Evolutionary conservation across 1,140 invertebrate genomes (phyloP).

Genomic region (Himalopsyche phryganea): DNA sequence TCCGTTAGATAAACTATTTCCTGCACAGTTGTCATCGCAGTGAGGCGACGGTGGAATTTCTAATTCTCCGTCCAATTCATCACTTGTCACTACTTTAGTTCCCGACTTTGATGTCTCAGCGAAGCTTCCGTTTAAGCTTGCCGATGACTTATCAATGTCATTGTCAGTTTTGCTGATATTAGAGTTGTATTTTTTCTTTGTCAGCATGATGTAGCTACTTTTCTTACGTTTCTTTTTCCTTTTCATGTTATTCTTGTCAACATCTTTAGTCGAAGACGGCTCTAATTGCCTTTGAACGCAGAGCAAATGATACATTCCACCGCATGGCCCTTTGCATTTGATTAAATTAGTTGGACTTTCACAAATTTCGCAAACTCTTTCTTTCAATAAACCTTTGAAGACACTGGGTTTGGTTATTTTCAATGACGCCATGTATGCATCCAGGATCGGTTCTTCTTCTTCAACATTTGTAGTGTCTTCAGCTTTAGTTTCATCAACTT

Average conservation of each 20-base stretch:
- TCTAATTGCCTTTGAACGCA: constrained; percentile 43
- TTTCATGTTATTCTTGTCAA: constrained; percentile 35
- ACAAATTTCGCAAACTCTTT: constrained; percentile 66
- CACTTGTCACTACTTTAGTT: constrained; percentile 2
- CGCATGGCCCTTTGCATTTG: constrained; percentile 60
- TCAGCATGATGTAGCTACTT: constrained; percentile 35
- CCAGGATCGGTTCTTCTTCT: constrained; percentile 7
- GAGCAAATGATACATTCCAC: constrained; percentile 52
- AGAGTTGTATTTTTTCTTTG: constrained; percentile 21
- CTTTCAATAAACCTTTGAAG: constrained; percentile 58
- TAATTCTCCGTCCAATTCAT: constrained; percentile 17
- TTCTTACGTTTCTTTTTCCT: constrained; percentile 43
- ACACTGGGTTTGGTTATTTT: constrained; percentile 52
- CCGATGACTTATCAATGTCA: constrained; percentile 19
- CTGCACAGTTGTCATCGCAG: neutral
- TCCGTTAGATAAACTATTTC: too few relatives aligned
- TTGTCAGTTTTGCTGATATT: constrained; percentile 1
- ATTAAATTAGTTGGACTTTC: constrained; percentile 58
- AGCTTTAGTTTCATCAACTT: neutral
- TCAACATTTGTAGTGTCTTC: neutral
- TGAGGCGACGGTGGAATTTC: constrained; percentile 12
- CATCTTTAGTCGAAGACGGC: constrained; percentile 32
- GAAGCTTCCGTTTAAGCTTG: constrained; percentile 7
- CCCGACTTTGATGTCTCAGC: constrained; percentile 4
- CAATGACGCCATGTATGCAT: constrained; percentile 35